Evolutionary conservation across 2,888 invertebrate species (phyloP).

Genomic region (Lycia hirtaria): DNA sequence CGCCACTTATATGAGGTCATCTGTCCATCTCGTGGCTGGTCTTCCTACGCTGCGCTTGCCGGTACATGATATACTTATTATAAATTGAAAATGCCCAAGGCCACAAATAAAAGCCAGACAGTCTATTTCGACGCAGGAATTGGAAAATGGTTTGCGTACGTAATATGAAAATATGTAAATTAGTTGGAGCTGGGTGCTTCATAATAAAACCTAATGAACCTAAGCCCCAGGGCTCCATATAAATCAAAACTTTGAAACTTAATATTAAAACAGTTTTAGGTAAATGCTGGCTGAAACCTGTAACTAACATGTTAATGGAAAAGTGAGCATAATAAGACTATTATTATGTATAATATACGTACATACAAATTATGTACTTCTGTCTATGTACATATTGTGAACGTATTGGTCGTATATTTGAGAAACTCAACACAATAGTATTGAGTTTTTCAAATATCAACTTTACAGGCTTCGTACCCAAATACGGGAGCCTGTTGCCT

Average conservation of each 20-base stretch:
- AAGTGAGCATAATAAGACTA: neutral
- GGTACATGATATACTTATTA: neutral
- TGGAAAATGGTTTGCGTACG: neutral
- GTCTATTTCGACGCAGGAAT: neutral
- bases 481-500: too few species aligned
- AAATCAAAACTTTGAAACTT: constrained; percentile 7
- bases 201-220: constrained; percentile 14
- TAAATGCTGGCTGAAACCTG: neutral
- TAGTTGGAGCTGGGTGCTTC: neutral
- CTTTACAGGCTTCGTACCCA: too few species aligned
- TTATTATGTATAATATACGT: too few species aligned
- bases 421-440: too few species aligned
- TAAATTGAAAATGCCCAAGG: neutral
- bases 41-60: too few species aligned
- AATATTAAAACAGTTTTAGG: neutral
- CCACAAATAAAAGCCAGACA: neutral
- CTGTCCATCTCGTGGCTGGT: too few species aligned
- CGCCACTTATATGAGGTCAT: too few species aligned
- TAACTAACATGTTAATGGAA: too few species aligned
- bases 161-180: constrained; percentile 18
- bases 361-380: too few species aligned
- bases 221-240: neutral
- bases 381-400: too few species aligned
- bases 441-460: too few species aligned
- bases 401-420: too few species aligned